Evolutionary conservation across 1,140 invertebrate genomes (phyloP).

Genomic region (Drosophila sechellia): DNA sequence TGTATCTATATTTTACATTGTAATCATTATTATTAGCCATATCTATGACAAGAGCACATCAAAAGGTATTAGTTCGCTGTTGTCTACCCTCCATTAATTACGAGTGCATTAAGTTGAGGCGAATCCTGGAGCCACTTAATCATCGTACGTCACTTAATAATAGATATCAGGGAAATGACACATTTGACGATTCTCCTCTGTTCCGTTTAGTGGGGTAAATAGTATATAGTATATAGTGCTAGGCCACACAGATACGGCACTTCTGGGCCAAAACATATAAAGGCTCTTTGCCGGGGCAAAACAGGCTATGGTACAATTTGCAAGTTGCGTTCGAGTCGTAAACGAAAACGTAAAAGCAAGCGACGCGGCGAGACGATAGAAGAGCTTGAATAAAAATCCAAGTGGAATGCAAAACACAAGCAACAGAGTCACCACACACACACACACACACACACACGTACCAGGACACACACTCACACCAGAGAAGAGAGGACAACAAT

Average conservation of each 20-base stretch:
- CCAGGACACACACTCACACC: conserved; percentile 1
- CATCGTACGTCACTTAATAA: conserved; percentile 31
- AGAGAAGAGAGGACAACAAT: conserved; percentile 30
- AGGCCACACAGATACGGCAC: conserved; percentile 7
- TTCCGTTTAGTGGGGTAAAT: not conserved
- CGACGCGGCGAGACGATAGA: conserved; percentile 23
- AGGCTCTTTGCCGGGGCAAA: conserved; percentile 8
- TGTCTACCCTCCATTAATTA: conserved; percentile 10
- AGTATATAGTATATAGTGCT: not conserved
- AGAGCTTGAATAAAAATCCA: conserved; percentile 60
- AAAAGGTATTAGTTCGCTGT: not conserved
- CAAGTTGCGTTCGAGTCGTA: conserved; percentile 67
- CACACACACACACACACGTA: not conserved
- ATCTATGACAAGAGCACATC: not conserved
- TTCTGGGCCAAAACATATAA: conserved; percentile 35
- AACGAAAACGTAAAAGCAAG: conserved; percentile 40
- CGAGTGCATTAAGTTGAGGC: conserved; percentile 20
- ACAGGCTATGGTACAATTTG: conserved; percentile 35
- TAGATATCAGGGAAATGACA: conserved; percentile 11
- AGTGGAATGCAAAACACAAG: conserved; percentile 56
- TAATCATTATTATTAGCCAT: not conserved
- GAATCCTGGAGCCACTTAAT: conserved; percentile 7
- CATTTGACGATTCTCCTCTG: not conserved
- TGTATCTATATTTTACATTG: too few relatives aligned
- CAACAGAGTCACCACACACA: conserved; percentile 17